These are phyloP conservation scores for Bombus superbus DNA, from an alignment of 1,140 invertebrate genomes.

Conservation along the genomic window DNA sequence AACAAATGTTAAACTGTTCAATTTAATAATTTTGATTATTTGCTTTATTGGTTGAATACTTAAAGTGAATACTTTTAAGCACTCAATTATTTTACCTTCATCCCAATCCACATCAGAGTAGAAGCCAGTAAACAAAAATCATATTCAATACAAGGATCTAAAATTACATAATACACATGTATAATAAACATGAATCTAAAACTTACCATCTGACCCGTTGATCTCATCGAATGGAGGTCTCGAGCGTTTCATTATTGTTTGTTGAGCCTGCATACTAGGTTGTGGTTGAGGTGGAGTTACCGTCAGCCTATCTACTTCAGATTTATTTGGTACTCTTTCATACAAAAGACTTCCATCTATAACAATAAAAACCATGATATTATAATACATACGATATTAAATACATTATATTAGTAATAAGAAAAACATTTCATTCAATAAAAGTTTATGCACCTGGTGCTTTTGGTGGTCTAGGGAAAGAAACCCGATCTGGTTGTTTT, in stretches of 20 bases:
- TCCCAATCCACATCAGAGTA: conserved; percentile 86
- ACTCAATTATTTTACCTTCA: conserved; percentile 81
- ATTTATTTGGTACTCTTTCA: conserved; percentile 91
- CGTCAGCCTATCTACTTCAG: conserved; percentile 87
- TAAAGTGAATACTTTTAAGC: conserved; percentile 25
- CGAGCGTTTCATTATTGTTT: conserved; percentile 86
- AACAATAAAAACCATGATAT: conserved; percentile 47
- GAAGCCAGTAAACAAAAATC: conserved; percentile 83
- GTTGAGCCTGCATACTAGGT: conserved; percentile 81
- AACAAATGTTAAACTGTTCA: conserved; percentile 11
- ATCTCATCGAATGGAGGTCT: conserved; percentile 92
- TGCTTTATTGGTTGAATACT: neutral
- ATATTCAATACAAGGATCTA: conserved; percentile 68
- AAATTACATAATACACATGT: conserved; percentile 7
- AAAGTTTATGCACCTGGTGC: conserved; percentile 84
- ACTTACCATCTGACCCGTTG: conserved; percentile 94
- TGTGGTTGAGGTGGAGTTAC: conserved; percentile 84
- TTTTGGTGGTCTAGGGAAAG: conserved; percentile 94
- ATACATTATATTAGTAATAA: neutral
- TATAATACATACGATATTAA: neutral
- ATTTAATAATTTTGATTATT: conserved; percentile 25
- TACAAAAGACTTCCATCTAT: conserved; percentile 92
- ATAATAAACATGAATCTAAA: conserved; percentile 43
- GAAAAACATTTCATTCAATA: neutral
- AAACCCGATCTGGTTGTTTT: conserved; percentile 90